phyloP scores from a whole-genome alignment of 1,140 invertebrate species.

The Trichogramma pretiosum region DNA sequence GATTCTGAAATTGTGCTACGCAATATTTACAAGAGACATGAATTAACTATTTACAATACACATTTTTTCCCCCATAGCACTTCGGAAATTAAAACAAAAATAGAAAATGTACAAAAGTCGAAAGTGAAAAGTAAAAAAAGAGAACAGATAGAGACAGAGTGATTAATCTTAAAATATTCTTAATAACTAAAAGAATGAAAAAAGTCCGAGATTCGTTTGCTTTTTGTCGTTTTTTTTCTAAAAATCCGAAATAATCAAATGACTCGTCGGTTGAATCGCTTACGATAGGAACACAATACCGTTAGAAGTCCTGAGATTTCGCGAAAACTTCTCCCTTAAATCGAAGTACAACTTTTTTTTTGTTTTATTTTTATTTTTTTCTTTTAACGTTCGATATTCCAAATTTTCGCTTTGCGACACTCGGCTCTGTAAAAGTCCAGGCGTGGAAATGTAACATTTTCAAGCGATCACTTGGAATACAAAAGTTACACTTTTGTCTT shows the following conservation, averaged over 20 bases:
- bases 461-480: no score
- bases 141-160: neutral
- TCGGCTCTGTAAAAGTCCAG: no score
- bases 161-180: neutral
- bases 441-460: no score
- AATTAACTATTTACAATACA: no score
- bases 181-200: slow-evolving; percentile 3
- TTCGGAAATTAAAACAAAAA: no score
- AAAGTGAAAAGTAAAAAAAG: neutral
- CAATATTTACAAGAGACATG: no score
- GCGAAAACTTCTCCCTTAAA: slow-evolving; percentile 9
- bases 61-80: no score
- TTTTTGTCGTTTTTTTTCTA: no score
- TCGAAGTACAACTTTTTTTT: neutral
- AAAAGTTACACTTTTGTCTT: no score
- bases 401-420: no score
- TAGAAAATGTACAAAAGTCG: no score
- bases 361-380: neutral
- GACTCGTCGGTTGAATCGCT: slow-evolving; percentile 14
- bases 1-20: no score
- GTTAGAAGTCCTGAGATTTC: slow-evolving; percentile 12
- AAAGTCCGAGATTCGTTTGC: slow-evolving; percentile 13
- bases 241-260: slow-evolving; percentile 16
- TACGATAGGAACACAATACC: slow-evolving; percentile 20
- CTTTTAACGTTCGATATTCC: neutral